A percentile compares a stretch with the other conserved stretches of the same genome.
Conservation (phyloP, 2,888 invertebrate species). For the Epicampocera succincta region DNA sequence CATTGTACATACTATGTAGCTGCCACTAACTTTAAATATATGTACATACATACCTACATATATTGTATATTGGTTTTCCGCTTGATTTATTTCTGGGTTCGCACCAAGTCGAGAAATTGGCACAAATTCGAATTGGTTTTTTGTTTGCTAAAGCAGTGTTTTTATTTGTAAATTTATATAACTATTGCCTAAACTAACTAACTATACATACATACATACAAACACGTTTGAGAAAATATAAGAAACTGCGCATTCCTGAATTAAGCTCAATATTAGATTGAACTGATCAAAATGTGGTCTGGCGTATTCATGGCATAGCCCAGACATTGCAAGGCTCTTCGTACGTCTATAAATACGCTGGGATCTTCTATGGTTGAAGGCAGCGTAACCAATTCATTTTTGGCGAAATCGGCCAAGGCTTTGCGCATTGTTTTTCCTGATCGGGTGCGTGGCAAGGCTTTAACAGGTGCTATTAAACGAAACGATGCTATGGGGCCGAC, state of each 20-base stretch:
- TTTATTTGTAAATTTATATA: neutral
- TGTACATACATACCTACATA: too few species aligned
- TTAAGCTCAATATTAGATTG: constrained; percentile 53
- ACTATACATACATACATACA: neutral
- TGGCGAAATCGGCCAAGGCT: constrained; percentile 92
- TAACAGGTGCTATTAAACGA: constrained; percentile 89
- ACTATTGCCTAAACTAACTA: too few species aligned
- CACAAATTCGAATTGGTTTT: neutral
- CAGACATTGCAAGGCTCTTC: constrained; percentile 87
- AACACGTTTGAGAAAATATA: neutral
- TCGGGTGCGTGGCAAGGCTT: constrained; percentile 92
- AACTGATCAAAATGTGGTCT: constrained; percentile 82
- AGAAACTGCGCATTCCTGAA: neutral
- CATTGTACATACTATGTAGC: too few species aligned
- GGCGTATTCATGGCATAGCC: constrained; percentile 89
- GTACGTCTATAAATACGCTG: constrained; percentile 90
- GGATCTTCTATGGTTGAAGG: constrained; percentile 94
- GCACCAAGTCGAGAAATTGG: constrained; percentile 11
- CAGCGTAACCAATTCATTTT: constrained; percentile 89
- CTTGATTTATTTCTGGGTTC: constrained; percentile 16
- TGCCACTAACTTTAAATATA: constrained; percentile 1
- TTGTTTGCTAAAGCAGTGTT: too few species aligned
- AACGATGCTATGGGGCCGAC: constrained; percentile 92
- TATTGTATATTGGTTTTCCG: constrained; percentile 34
- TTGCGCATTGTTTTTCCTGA: constrained; percentile 90